These are phyloP conservation scores for Prosapia bicincta DNA, from an alignment of 2,888 invertebrate genomes.

Conservation along the genomic window DNA sequence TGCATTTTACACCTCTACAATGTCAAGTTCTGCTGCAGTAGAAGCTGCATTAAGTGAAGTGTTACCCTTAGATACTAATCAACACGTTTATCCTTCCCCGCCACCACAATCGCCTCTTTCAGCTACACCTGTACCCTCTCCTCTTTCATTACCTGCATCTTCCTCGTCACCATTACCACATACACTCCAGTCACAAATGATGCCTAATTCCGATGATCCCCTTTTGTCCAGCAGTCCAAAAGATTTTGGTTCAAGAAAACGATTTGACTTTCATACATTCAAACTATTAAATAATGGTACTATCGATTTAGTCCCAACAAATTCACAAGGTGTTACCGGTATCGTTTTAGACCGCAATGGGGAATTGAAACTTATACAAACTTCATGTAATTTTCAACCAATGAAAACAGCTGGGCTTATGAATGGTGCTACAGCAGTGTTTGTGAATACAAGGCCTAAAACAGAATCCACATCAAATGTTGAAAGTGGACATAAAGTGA, in stretches of 20 bases:
- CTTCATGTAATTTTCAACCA: slow-evolving; percentile 40
- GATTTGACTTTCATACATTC: slow-evolving; percentile 57
- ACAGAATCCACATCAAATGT: slow-evolving; percentile 8
- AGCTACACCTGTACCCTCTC: slow-evolving; percentile 57
- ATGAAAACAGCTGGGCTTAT: slow-evolving; percentile 29
- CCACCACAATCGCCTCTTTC: slow-evolving; percentile 48
- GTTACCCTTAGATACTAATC: slow-evolving; percentile 51
- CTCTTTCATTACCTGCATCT: slow-evolving; percentile 52
- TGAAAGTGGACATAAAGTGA: slow-evolving; percentile 21
- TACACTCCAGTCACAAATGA: slow-evolving; percentile 73
- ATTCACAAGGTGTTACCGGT: slow-evolving; percentile 53
- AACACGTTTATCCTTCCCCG: slow-evolving; percentile 50
- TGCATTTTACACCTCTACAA: slow-evolving; percentile 78
- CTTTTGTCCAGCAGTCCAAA: slow-evolving; percentile 78
- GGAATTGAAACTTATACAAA: slow-evolving; percentile 59
- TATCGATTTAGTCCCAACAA: slow-evolving; percentile 52
- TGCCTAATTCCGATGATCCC: slow-evolving; percentile 86
- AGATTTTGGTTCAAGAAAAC: slow-evolving; percentile 62
- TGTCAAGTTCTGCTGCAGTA: slow-evolving; percentile 83
- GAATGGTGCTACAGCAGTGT: slow-evolving; percentile 34
- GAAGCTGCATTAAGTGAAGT: slow-evolving; percentile 84
- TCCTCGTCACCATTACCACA: slow-evolving; percentile 47
- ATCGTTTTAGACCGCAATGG: slow-evolving; percentile 60
- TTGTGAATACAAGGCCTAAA: slow-evolving; percentile 31
- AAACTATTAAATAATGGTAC: slow-evolving; percentile 54